Conservation (phyloP, 2,888 invertebrate species). For the Dynastes maya region DNA sequence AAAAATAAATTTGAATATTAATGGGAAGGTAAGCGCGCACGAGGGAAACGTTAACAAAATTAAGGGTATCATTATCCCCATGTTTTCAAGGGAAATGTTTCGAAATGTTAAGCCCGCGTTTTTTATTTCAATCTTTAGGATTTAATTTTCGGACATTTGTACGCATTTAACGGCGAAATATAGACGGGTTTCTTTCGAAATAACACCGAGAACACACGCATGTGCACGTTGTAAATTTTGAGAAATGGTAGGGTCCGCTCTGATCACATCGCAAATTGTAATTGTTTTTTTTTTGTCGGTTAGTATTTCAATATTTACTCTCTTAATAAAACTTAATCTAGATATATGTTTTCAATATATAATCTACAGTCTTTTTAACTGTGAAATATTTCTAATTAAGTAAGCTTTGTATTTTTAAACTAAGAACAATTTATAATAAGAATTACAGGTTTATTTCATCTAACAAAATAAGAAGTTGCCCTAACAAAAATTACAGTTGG, state of each 20-base stretch:
- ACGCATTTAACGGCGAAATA: background rate
- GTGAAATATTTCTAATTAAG: no score
- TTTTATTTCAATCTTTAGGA: slow-evolving; percentile 9
- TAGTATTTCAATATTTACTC: no score
- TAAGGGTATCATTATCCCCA: slow-evolving; percentile 32
- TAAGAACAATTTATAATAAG: no score
- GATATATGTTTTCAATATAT: no score
- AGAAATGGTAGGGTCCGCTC: background rate
- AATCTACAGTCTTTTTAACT: no score
- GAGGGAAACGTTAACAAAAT: slow-evolving; percentile 25
- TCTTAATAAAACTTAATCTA: no score
- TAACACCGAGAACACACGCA: background rate
- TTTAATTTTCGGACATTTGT: background rate
- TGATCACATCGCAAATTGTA: no score
- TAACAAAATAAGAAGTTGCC: no score
- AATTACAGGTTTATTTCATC: no score
- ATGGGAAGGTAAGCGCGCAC: slow-evolving; percentile 26
- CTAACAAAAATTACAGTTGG: no score
- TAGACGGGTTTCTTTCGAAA: background rate
- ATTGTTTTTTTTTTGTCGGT: no score
- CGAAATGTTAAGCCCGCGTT: slow-evolving; percentile 11
- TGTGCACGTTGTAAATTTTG: background rate
- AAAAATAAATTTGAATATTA: slow-evolving; percentile 43
- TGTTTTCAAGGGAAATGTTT: background rate
- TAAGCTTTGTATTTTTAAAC: no score